Conservation (phyloP, 2,797 vertebrate species). For the Astyanax mexicanus region DNA sequence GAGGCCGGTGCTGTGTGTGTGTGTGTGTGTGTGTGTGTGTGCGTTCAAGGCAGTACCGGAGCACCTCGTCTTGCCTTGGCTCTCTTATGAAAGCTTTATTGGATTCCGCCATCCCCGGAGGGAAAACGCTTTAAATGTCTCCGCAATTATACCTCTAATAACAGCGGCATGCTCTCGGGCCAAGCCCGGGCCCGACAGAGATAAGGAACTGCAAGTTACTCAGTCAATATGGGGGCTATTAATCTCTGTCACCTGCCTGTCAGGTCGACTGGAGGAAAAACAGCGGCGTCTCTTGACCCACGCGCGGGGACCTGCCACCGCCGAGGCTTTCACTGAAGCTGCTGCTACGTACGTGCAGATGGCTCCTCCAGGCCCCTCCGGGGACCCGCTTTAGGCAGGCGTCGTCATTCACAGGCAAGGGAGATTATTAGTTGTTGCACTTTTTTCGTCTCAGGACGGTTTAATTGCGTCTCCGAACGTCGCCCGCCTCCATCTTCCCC, state of each 20-base stretch:
- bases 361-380: slow-evolving; percentile 20
- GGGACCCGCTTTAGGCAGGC: slow-evolving; percentile 48
- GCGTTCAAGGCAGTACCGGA: slow-evolving; percentile 73
- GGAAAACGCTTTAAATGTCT: slow-evolving; percentile 96
- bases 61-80: slow-evolving; percentile 78
- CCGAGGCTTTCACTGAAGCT: slow-evolving; percentile 44
- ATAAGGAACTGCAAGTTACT: slow-evolving; percentile 92
- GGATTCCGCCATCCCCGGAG: slow-evolving; percentile 94
- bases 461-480: slow-evolving; percentile 33
- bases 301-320: slow-evolving; percentile 76
- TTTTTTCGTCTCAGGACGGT: slow-evolving; percentile 60
- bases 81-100: slow-evolving; percentile 94
- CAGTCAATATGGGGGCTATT: slow-evolving; percentile 92
- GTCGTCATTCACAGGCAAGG: slow-evolving; percentile 44
- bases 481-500: slow-evolving; percentile 20
- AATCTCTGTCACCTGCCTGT: slow-evolving; percentile 92
- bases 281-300: slow-evolving; percentile 87
- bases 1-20: slow-evolving; percentile 60
- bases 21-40: slow-evolving; percentile 60
- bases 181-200: slow-evolving; percentile 88
- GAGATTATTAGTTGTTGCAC: slow-evolving; percentile 82
- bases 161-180: slow-evolving; percentile 85
- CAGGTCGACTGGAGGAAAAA: slow-evolving; percentile 84
- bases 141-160: slow-evolving; percentile 98
- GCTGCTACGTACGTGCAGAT: background rate